These are phyloP conservation scores for Chondrilla cf. caribensis DNA, from an alignment of 37 sponge, comb jelly and placozoan species.

Conservation along the genomic window DNA sequence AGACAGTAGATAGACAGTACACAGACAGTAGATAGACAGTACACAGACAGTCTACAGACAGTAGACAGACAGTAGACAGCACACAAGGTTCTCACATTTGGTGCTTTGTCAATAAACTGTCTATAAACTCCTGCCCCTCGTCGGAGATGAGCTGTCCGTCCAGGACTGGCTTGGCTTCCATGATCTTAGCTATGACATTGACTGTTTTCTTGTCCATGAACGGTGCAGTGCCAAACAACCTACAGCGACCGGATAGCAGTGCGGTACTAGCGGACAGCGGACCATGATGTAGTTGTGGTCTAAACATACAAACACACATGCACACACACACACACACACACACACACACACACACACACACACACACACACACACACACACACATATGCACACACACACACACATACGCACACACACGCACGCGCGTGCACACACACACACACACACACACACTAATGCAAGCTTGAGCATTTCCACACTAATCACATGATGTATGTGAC, in stretches of 20 bases:
- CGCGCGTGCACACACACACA: constrained; percentile 17
- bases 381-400: no score
- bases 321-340: neutral
- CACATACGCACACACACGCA: no score
- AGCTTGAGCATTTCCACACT: no score
- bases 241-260: neutral
- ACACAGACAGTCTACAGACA: no score
- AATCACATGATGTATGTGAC: no score
- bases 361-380: no score
- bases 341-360: constrained; percentile 6
- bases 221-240: neutral
- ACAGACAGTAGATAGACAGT: no score
- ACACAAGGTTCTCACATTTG: neutral
- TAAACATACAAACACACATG: no score
- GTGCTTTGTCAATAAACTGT: neutral
- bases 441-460: no score
- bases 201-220: neutral
- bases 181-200: neutral
- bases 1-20: no score
- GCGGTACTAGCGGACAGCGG: neutral
- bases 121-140: neutral
- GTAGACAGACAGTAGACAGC: no score
- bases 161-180: constrained; percentile 1
- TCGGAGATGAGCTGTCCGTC: neutral
- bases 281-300: neutral